phyloP scores from a whole-genome alignment of 1,140 invertebrate species.

The Pygmarrhopalites habei region DNA sequence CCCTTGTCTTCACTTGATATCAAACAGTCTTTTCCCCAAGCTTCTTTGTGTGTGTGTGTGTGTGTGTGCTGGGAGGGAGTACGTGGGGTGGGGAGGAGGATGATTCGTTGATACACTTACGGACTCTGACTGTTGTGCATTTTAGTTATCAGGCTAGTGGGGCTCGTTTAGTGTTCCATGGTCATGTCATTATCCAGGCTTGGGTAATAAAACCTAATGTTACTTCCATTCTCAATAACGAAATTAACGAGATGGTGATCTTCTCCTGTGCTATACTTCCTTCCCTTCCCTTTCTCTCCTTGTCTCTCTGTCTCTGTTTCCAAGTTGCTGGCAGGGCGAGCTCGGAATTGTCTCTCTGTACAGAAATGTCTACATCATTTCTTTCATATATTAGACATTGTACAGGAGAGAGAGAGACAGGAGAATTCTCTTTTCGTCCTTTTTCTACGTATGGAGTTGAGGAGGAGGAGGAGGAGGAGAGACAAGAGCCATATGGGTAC shows the following conservation, averaged over 20 bases:
- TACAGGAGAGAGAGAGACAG: neutral
- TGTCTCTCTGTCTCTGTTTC: constrained; percentile 15
- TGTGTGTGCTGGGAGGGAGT: too few relatives aligned
- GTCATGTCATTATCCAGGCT: constrained; percentile 26
- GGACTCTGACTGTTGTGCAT: constrained; percentile 14
- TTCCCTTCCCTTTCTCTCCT: constrained; percentile 11
- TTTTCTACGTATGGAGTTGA: neutral
- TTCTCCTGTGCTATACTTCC: neutral
- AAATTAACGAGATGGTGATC: constrained; percentile 39
- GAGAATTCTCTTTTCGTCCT: too few relatives aligned
- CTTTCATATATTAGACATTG: too few relatives aligned
- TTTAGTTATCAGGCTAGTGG: constrained; percentile 38
- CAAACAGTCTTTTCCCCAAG: too few relatives aligned
- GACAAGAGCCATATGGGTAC: too few relatives aligned
- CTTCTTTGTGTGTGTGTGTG: too few relatives aligned
- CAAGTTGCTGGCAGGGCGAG: neutral
- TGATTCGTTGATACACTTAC: constrained; percentile 26
- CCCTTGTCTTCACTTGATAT: too few relatives aligned
- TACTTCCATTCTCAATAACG: constrained; percentile 37
- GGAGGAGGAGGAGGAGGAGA: neutral
- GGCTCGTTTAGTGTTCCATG: constrained; percentile 31
- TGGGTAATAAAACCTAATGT: constrained; percentile 38
- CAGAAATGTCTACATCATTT: too few relatives aligned
- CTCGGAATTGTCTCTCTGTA: neutral
- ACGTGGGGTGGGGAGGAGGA: too few relatives aligned